A percentile compares a stretch with the other conserved stretches of the same genome.
These are phyloP conservation scores for Cantharis rufa DNA, from an alignment of 2,888 invertebrate genomes.

Conservation along the genomic window DNA sequence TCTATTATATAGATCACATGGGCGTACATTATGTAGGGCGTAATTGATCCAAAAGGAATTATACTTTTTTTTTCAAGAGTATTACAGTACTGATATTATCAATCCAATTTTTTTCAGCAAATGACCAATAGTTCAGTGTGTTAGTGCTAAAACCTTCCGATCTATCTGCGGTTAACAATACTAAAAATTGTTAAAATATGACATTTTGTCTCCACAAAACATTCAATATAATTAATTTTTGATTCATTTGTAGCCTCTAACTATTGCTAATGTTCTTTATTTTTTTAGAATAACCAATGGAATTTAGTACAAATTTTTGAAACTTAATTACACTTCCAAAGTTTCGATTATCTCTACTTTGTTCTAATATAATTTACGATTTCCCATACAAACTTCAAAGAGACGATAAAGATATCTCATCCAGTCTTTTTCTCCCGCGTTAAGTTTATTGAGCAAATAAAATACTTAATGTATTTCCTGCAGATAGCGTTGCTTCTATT, in stretches of 20 bases:
- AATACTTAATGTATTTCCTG: neutral
- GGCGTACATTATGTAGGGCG: no score
- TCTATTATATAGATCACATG: no score
- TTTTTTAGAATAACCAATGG: neutral
- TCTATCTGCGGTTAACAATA: no score
- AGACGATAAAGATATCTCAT: neutral
- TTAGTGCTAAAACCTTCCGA: no score
- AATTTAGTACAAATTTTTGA: neutral
- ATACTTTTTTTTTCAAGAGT: no score
- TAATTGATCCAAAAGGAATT: no score
- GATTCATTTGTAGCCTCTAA: neutral
- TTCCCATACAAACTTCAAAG: neutral
- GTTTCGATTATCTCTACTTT: neutral
- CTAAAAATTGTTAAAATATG: no score
- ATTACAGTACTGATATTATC: no score
- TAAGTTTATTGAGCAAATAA: neutral
- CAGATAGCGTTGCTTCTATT: neutral
- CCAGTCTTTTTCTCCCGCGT: neutral
- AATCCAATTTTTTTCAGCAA: no score
- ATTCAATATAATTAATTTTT: neutral
- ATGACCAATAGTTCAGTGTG: no score
- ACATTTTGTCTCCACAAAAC: no score
- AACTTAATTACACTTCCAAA: neutral
- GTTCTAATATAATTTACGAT: neutral
- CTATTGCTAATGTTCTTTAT: neutral